These are phyloP conservation scores for Drosophila ironensis DNA, from an alignment of 1,140 invertebrate species.

Conservation along the genomic window DNA sequence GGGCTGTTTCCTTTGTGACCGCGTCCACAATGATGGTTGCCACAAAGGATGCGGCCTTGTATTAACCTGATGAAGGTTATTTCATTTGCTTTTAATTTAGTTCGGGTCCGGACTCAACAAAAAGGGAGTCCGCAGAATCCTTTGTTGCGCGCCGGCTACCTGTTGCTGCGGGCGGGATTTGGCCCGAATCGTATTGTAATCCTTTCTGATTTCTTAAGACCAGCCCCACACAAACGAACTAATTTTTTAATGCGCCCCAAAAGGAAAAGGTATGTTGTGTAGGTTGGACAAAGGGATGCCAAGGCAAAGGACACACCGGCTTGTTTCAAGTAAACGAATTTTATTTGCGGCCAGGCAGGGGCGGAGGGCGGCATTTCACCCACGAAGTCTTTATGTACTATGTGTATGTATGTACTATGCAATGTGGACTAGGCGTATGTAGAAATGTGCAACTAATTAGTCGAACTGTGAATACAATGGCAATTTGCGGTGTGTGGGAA, in stretches of 20 bases:
- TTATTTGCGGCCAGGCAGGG: background rate
- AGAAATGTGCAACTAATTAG: conserved; percentile 61
- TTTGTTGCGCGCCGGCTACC: conserved; percentile 47
- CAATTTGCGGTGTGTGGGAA: conserved; percentile 4
- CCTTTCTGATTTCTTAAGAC: conserved; percentile 69
- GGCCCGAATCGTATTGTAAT: conserved; percentile 48
- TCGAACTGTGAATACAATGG: conserved; percentile 51
- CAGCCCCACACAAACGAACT: conserved; percentile 25
- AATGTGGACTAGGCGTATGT: background rate
- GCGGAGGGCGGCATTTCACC: no score
- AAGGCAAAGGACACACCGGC: conserved; percentile 9
- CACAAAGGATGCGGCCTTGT: conserved; percentile 48
- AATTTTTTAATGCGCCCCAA: conserved; percentile 66
- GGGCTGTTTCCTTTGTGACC: conserved; percentile 28
- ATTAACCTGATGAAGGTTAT: conserved; percentile 71
- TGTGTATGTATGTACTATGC: background rate
- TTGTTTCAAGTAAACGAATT: conserved; percentile 13
- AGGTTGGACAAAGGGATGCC: conserved; percentile 8
- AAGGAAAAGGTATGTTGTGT: conserved; percentile 1
- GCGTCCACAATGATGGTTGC: conserved; percentile 40
- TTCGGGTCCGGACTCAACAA: conserved; percentile 11
- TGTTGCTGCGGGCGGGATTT: conserved; percentile 47
- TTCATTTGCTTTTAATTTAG: conserved; percentile 78
- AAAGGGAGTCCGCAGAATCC: conserved; percentile 13
- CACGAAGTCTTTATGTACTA: no score